Evolutionary conservation across 2,888 invertebrate species (phyloP), one percentile per base, ranked within the genome.

Genomic region (Eupithecia tripunctaria): DNA sequence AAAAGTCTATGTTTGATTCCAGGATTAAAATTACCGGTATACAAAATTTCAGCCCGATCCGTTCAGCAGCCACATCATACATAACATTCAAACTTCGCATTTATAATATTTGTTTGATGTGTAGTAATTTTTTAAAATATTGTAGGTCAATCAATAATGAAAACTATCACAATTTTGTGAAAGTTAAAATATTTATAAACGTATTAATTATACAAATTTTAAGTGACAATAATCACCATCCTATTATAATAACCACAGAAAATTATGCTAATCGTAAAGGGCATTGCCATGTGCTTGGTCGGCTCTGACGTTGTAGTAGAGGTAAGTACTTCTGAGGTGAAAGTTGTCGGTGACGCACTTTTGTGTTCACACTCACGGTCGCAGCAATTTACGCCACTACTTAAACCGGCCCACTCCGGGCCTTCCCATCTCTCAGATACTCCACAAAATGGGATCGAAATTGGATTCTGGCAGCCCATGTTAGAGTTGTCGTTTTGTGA

Each of bases 271-370:
- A 79, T 75, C 36, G 72, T 59, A 62, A 76, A 72, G 72, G 75
- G 70, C 73, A 76, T 68, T 76, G 72, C 68, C 70, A 68, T 76
- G 75, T 72, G 73, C 77, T 36, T 63, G 41, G 70, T 70, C 71
- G 71, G 72, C 67, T 71, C 68, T 74, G 76, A 75, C 78, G 77
- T 70, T 76, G 77, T 68, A 67, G 29, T 60, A 63, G 60, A 62
- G 21, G 56, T 82, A 78, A 80, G 82, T 82, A 81, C 81, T 72
- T 32, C 81, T 6, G 82, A 79, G 93, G 94, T 91, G 94, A 94
- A 94, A 94, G 94, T 93, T 93, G 89, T 84, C 85, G 81, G 88
- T 91, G 93, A 93, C 92, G 93, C 89, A 90, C 89, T 89, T 88
- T 88, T 89, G 90, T 91, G 88, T 89, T 87, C 90, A 89, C 88